Base-by-base conservation (phyloP, 2,113 vertebrate species). In the Carlito syrichta region DNA sequence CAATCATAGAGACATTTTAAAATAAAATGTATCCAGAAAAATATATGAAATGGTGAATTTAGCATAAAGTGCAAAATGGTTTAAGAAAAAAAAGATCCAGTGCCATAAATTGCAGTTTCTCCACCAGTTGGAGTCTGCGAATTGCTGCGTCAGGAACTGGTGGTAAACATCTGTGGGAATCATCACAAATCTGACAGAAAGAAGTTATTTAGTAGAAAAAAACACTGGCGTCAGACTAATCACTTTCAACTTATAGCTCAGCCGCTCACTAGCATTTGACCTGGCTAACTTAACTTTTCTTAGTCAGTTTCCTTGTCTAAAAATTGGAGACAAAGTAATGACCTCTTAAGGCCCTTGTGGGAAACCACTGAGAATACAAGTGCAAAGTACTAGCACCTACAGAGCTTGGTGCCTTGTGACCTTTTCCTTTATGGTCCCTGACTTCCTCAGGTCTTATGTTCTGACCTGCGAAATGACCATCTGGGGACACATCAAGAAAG, bases 121-220 rank as follows among this genome's bases (percentile, higher is more conserved):
- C 17, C 16, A 1, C 38, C 71, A 45, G 30, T 30, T n/a, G 32
- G 62, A 69, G 16, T 35, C 86, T 60, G 58, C 50, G 52, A 17
- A 8, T 0, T 1, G 23, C 30, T 83, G 22, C 3, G 0, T 1
- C 2, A 2, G 17, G 27, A 27, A 54, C 45, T 3, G 1, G 12
- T 40, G 82, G 32, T 32, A 43, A 74, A 63, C 30, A 30, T 3
- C 20, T 11, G 22, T 16, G 62, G 50, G 7, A 50, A 12, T 58
- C 78, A 9, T 45, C 56, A 89, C 17, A 60, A 35, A 86, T 45
- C 32, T 2, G 1, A 48, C 48, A 73, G n/a, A 73, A 91, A 87
- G 73, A 50, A 77, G 63, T 58, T 77, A 79, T 17, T 84, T 60
- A 71, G 60, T 35, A 45, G 50, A 27, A 83, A 77, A n/a, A 69